These are phyloP conservation scores for Amphibalanus amphitrite DNA, from an alignment of 1,140 invertebrate species.

Conservation along the genomic window DNA sequence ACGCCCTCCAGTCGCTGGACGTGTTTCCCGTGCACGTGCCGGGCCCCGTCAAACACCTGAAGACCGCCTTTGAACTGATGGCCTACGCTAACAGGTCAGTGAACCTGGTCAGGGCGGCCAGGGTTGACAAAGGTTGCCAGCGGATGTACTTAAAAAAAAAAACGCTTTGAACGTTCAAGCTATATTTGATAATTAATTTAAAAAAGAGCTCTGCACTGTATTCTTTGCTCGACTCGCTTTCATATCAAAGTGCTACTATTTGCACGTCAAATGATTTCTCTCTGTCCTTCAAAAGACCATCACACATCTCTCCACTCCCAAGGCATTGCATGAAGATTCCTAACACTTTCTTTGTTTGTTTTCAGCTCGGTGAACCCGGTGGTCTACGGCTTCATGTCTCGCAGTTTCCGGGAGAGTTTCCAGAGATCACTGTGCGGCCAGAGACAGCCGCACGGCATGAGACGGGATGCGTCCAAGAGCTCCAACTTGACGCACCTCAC, in stretches of 20 bases:
- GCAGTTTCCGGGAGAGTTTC: slow-evolving; percentile 41
- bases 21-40: slow-evolving; percentile 27
- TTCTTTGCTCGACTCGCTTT: no score
- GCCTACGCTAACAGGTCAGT: slow-evolving; percentile 47
- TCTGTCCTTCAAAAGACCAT: no score
- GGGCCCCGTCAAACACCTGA: slow-evolving; percentile 40
- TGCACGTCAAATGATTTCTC: no score
- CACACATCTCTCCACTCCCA: no score
- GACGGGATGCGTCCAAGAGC: neutral
- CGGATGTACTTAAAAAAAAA: no score
- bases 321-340: no score
- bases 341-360: no score
- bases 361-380: slow-evolving; percentile 56
- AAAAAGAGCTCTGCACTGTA: no score
- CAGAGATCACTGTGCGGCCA: slow-evolving; percentile 10
- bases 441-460: neutral
- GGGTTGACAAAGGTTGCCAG: no score
- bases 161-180: no score
- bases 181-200: no score
- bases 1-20: slow-evolving; percentile 42
- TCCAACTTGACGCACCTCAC: neutral
- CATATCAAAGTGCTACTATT: no score
- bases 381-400: slow-evolving; percentile 63
- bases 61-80: slow-evolving; percentile 41
- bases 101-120: neutral